Base-by-base conservation (phyloP, 2,797 vertebrate genomes). In the Cyprinodon diabolis region DNA sequence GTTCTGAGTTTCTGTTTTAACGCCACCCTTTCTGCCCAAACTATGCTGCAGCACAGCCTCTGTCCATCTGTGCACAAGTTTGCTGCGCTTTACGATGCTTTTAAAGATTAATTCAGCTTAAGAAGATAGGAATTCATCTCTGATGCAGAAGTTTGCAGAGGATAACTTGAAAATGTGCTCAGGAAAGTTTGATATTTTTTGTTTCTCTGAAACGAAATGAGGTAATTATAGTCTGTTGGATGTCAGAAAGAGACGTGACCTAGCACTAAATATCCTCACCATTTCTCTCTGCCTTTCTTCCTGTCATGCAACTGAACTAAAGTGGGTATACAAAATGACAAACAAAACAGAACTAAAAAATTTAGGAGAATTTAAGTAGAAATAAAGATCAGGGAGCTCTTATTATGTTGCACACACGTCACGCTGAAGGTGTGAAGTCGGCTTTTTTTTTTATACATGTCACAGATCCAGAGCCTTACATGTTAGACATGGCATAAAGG, bases 401-500 rank as follows among this genome's bases (percentile, higher is more conserved):
- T 55, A 43, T 45, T 23, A 14, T 23, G 2, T 7, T 12, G 21
- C 30, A n/a, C 25, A 52, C 47, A 51, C 9, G 21, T 47, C 40
- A 57, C 68, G 11, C 37, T 57, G 68, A 54, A 5, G n/a, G 23
- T 57, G 54, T 70, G 49, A 70, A 70, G 68, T 45, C 68, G 57
- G 40, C 68, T 19, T 25, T 25, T 68, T 48, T 25, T 17, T 68
- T 51, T 75, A 19, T 17, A 91, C 76, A 86, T 81, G 85, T 73
- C 83, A 91, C 91, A 93, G 87, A 94, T 86, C 89, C 90, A 87
- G 87, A 72, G 87, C 77, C 95, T 95, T 95, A 95, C 95, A 95
- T 95, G 94, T 94, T 95, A 89, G 95, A 94, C 83, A 95, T 92
- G 91, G 94, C 94, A 95, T 94, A 95, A 91, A 95, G 93, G 89